Percentiles rank a stretch among this genome's conserved stretches.
Evolutionary conservation across 2,113 vertebrate genomes (phyloP).

Genomic region (Hassar affinis): DNA sequence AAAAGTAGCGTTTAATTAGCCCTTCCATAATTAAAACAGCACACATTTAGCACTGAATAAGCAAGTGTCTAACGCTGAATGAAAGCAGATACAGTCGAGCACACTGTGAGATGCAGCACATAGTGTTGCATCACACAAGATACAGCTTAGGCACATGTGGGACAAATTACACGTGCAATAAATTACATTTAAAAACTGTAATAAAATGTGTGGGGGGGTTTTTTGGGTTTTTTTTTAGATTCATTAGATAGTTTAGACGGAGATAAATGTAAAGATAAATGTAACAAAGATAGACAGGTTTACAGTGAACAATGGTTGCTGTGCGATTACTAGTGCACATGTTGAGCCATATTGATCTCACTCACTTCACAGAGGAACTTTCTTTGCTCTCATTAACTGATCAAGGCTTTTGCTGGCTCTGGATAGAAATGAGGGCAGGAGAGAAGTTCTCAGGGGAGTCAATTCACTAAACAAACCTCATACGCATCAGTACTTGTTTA

Average conservation of each 20-base stretch:
- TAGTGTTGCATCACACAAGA: background rate
- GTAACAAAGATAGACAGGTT: background rate
- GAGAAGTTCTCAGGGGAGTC: background rate
- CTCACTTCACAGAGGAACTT: background rate
- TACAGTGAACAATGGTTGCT: background rate
- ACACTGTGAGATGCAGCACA: background rate
- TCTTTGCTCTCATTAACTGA: slow-evolving; percentile 32
- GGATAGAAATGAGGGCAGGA: slow-evolving; percentile 18
- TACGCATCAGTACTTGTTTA: background rate
- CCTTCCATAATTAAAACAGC: slow-evolving; percentile 69
- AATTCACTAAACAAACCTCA: background rate
- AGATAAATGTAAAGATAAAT: background rate
- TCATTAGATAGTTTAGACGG: background rate
- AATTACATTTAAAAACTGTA: background rate
- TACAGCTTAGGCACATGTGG: background rate
- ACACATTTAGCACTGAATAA: slow-evolving; percentile 53
- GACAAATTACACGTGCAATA: background rate
- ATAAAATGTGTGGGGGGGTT: too few species aligned
- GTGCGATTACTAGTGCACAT: background rate
- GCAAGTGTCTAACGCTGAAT: slow-evolving; percentile 62
- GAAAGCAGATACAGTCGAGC: slow-evolving; percentile 56
- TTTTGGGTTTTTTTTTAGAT: background rate
- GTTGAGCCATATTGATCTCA: background rate
- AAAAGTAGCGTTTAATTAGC: slow-evolving; percentile 69
- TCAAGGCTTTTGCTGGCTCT: slow-evolving; percentile 27